These are phyloP conservation scores for Drosophila pachea DNA, from an alignment of 1,140 invertebrate species.

Conservation along the genomic window DNA sequence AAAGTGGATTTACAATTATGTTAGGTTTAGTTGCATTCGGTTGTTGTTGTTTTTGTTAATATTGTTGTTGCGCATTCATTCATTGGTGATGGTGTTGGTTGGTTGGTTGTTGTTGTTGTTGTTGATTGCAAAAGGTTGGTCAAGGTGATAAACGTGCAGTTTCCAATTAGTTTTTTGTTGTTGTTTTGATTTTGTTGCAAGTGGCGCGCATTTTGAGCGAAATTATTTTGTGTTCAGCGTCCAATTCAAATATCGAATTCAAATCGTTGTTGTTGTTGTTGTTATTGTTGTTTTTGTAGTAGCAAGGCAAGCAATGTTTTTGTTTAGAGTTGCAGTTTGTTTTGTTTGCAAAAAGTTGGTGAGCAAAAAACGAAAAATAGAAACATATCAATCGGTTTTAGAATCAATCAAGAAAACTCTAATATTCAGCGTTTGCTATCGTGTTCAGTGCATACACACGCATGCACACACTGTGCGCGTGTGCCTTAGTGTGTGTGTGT, in stretches of 20 bases:
- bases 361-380: constrained; percentile 54
- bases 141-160: constrained; percentile 46
- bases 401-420: constrained; percentile 40
- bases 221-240: constrained; percentile 2
- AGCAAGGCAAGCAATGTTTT: constrained; percentile 63
- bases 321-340: constrained; percentile 15
- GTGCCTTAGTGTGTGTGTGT: not conserved
- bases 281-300: constrained; percentile 47
- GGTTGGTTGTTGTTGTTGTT: constrained; percentile 22
- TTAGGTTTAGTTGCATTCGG: constrained; percentile 8
- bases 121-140: constrained; percentile 18
- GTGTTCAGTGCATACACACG: constrained; percentile 28
- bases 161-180: constrained; percentile 35
- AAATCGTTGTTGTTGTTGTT: constrained; percentile 34
- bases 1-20: constrained; percentile 36
- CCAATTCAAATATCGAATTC: constrained; percentile 31
- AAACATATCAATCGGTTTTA: constrained; percentile 59
- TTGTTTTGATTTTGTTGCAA: constrained; percentile 8
- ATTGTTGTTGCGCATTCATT: constrained; percentile 45
- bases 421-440: constrained; percentile 18
- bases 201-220: constrained; percentile 13
- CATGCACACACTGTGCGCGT: not conserved
- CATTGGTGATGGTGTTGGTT: constrained; percentile 17
- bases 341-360: constrained; percentile 43
- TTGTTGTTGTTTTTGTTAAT: constrained; percentile 28